Evolutionary conservation across 2,888 invertebrate genomes (phyloP).

Genomic region (Thereva nobilitata): DNA sequence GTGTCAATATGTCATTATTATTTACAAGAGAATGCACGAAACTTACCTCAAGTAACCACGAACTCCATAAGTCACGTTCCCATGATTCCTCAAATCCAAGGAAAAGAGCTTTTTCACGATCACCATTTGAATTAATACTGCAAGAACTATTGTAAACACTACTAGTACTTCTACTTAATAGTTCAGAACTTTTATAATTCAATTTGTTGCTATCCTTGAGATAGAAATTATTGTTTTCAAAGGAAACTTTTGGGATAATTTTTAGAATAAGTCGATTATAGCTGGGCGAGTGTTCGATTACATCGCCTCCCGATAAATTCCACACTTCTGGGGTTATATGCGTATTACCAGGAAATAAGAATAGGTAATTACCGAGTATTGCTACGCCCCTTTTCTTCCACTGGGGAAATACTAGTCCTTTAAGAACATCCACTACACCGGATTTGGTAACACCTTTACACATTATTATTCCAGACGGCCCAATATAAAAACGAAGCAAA

Average conservation of each 20-base stretch:
- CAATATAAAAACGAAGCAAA: conserved; percentile 66
- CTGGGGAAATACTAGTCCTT: conserved; percentile 71
- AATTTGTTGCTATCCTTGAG: conserved; percentile 42
- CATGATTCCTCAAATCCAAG: conserved; percentile 68
- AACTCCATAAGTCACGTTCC: conserved; percentile 70
- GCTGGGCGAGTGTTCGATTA: conserved; percentile 45
- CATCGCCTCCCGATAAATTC: conserved; percentile 45
- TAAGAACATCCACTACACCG: conserved; percentile 62
- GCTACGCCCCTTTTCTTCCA: conserved; percentile 67
- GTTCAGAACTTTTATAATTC: conserved; percentile 38
- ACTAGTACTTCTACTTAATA: conserved; percentile 45
- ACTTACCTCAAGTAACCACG: conserved; percentile 67
- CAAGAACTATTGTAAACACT: conserved; percentile 42
- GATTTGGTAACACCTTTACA: conserved; percentile 56
- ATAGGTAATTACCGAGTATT: conserved; percentile 65
- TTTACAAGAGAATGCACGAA: too few relatives aligned
- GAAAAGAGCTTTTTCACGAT: conserved; percentile 63
- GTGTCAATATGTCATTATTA: conserved; percentile 9
- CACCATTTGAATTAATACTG: conserved; percentile 53
- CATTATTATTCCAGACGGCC: conserved; percentile 63
- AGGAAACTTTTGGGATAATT: conserved; percentile 53
- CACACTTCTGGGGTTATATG: conserved; percentile 45
- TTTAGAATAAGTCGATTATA: conserved; percentile 58
- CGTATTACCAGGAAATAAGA: conserved; percentile 61
- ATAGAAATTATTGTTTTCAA: conserved; percentile 41